A percentile compares a stretch with the other conserved stretches of the same genome.
These are phyloP conservation scores for Pteruthius melanotis DNA, from an alignment of 2,113 vertebrate species.

Conservation along the genomic window DNA sequence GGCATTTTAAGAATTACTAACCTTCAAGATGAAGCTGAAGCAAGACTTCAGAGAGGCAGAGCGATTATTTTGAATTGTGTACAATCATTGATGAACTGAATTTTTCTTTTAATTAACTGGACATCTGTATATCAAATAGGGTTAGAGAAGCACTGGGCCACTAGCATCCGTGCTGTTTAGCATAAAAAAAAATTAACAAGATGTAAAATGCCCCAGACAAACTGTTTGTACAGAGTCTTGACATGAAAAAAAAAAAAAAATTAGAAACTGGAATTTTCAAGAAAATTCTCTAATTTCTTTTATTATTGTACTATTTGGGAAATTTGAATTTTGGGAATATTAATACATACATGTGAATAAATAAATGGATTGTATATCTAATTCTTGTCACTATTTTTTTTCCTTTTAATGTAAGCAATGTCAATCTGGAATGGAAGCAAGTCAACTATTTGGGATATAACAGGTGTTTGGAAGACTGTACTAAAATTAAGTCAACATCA, in stretches of 20 bases:
- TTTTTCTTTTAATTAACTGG: not conserved
- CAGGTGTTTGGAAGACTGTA: not conserved
- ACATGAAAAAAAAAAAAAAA: not conserved
- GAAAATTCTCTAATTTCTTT: not conserved
- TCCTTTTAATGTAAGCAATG: not conserved
- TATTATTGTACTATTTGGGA: not conserved
- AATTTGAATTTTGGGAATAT: not conserved
- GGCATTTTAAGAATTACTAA: not conserved
- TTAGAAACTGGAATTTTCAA: rapidly evolving
- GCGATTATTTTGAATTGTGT: not conserved
- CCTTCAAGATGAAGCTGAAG: not conserved
- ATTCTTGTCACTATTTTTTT: not conserved
- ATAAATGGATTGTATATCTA: not conserved
- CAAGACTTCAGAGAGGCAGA: not conserved
- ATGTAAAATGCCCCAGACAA: not conserved
- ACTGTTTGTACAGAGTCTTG: not conserved
- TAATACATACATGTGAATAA: not conserved
- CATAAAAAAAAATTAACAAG: not conserved
- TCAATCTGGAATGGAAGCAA: not conserved
- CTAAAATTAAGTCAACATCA: not conserved
- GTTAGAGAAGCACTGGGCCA: not conserved
- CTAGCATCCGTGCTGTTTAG: not conserved
- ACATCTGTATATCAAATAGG: not conserved
- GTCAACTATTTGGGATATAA: not conserved
- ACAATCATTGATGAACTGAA: rapidly evolving